Base-by-base conservation (phyloP, 2,888 invertebrate species). In the Melieria picta region DNA sequence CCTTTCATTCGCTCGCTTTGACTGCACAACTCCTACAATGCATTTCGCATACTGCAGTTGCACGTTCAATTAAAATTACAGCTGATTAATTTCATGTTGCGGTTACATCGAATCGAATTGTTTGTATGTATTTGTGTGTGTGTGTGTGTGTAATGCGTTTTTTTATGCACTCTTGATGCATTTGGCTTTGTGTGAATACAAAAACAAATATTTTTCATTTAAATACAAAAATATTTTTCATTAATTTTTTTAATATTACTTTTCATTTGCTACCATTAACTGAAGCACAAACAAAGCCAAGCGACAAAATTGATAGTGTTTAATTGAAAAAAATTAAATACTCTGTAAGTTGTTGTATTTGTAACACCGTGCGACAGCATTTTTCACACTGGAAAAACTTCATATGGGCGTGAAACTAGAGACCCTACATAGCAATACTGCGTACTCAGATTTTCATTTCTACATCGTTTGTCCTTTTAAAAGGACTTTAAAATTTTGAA, bases 71-170 rank as follows among this genome's bases (percentile, higher is more conserved):
- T 65, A 52, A 45, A 55, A 63, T 63, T 48, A 5, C 9, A 43
- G 46, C 55, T 52, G 43, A 55, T 65, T 65, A 65, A 65, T 55
- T 55, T 55, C 52, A 43, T 45, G 55, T 65, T 65, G 64, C 45
- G 64, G 64, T 65, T 65, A 16, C 64, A 10, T 7, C 13, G 52
- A 4, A 45, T 11, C 7, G 9, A 9, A 9, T n/a, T 7, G 9
- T 42, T 43, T 64, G 9, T n/a, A 9, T 9, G 50, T 64, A 11
- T 45, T 13, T 7, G 4, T 45, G n/a, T 11, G 4, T 11, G 4
- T 45, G n/a, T 11, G 4, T 11, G 5, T 6, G 13, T 5, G 7
- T 5, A 5, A 16, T 57, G 57, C 3, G 10, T 3, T 10, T n/a
- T 7, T 7, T 55, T 16, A 16, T 16, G 16, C 16, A 16, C 16